Percentiles rank a stretch among this genome's conserved stretches.
These are phyloP conservation scores for Dicentrarchus labrax DNA, from an alignment of 2,113 vertebrate genomes.

Conservation along the genomic window DNA sequence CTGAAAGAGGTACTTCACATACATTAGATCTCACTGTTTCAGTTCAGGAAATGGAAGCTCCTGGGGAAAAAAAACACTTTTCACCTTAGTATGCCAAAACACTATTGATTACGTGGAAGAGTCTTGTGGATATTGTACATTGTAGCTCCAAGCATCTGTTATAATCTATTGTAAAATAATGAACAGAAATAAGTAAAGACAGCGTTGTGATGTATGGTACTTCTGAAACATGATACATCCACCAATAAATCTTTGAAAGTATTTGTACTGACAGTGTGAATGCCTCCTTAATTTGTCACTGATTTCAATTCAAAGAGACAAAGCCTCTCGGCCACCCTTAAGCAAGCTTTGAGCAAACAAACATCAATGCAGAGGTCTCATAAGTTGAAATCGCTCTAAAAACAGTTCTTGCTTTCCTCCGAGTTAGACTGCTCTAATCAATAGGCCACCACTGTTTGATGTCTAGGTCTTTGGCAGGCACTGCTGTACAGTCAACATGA, in stretches of 20 bases:
- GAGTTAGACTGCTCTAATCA: slow-evolving; percentile 47
- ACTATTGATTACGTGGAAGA: not conserved
- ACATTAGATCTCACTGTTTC: not conserved
- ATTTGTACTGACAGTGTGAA: slow-evolving; percentile 18
- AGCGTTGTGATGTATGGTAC: not conserved
- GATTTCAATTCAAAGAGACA: slow-evolving; percentile 49
- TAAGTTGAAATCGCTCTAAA: slow-evolving; percentile 16
- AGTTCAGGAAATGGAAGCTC: not conserved
- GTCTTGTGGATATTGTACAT: not conserved
- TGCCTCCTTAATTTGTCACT: slow-evolving; percentile 43
- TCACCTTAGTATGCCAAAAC: not conserved
- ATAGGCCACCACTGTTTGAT: slow-evolving; percentile 51
- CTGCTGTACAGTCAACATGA: slow-evolving; percentile 37
- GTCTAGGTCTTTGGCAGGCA: slow-evolving; percentile 50
- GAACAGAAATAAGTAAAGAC: not conserved
- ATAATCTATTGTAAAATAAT: slow-evolving; percentile 6
- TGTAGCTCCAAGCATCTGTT: not conserved
- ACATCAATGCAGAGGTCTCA: slow-evolving; percentile 26
- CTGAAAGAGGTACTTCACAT: not conserved
- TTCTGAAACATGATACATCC: not conserved
- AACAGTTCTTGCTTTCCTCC: slow-evolving; percentile 34
- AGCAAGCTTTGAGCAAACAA: slow-evolving; percentile 14
- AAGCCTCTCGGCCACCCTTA: not conserved
- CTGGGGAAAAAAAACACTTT: not conserved
- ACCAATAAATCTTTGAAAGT: slow-evolving; percentile 4